Evolutionary conservation across 2,888 invertebrate species (phyloP), one percentile per base, ranked within the genome.

Genomic region (Apamea monoglypha): DNA sequence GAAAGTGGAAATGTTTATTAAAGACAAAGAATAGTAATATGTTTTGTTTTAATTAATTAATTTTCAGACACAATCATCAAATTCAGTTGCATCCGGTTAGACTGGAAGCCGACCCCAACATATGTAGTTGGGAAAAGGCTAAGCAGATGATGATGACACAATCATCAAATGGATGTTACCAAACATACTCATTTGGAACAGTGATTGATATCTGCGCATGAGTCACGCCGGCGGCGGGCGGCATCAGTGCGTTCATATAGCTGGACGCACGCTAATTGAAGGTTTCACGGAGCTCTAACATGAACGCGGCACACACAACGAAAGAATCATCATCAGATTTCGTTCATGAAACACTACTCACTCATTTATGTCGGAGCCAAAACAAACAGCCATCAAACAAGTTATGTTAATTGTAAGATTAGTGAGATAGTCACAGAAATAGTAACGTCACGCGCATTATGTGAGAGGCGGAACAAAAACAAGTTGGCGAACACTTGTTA

Each of bases 241-340:
- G 59, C 14, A 32, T 68, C 76, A 66, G n/a, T 64, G 72, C 72
- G 64, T 32, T 29, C 68, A 32, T 68, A 68, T 64, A 82, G 63
- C 73, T 80, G 50, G 53, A 59, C 66, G 44, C 76, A 71, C 74
- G 81, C 80, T 85, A 85, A 87, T 85, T 84, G 81, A 85, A 77
- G 18, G 73, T 84, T 86, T 77, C 80, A 84, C 81, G 64, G 29
- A n/a, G 76, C 69, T 66, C 76, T 78, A 40, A 59, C 32, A 53
- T 74, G 77, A 67, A 71, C 61, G 64, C 78, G 69, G 29, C 74
- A 72, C 66, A 32, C 56, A 78, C 18, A 32, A 53, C 50, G 36
- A 25, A 53, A 36, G 1, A 29, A 47, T 56, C 4, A 61, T 25
- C 29, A 63, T 25, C 25, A 53, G 40, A 74, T 69, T 69, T 64